Percentiles rank a stretch among this genome's conserved stretches.
phyloP scores from a whole-genome alignment of 2,113 vertebrate genomes.

The Mohoua ochrocephala region DNA sequence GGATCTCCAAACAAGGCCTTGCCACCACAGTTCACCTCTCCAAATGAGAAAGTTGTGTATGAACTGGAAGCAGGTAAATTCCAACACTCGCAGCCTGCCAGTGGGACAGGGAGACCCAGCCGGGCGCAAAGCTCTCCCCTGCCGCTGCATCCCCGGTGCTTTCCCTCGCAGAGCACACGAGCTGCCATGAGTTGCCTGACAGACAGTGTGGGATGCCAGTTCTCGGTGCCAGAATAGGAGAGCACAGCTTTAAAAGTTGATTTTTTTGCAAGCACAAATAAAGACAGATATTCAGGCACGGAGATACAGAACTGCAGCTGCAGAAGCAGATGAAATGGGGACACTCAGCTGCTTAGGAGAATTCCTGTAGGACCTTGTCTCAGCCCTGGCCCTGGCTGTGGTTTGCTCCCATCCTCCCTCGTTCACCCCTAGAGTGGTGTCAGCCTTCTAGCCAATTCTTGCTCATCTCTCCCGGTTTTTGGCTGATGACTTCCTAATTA shows the following conservation, averaged over 20 bases:
- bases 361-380: not conserved
- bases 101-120: not conserved
- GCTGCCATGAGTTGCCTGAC: not conserved
- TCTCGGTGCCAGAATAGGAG: not conserved
- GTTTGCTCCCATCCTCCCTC: not conserved
- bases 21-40: constrained; percentile 63
- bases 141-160: accelerated
- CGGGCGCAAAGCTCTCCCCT: not conserved
- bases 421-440: not conserved
- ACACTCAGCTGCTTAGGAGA: not conserved
- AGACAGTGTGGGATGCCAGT: not conserved
- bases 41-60: constrained; percentile 65
- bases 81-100: accelerated
- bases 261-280: not conserved
- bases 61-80: constrained; percentile 72
- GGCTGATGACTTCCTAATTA: not conserved
- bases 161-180: accelerated
- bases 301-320: not conserved
- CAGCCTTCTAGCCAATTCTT: not conserved
- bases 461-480: not conserved
- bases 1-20: constrained; percentile 61
- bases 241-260: not conserved
- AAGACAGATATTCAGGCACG: not conserved
- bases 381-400: not conserved
- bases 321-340: not conserved